Base-by-base conservation (phyloP, 2,113 vertebrate genomes). In the Brienomyrus longianalis region DNA sequence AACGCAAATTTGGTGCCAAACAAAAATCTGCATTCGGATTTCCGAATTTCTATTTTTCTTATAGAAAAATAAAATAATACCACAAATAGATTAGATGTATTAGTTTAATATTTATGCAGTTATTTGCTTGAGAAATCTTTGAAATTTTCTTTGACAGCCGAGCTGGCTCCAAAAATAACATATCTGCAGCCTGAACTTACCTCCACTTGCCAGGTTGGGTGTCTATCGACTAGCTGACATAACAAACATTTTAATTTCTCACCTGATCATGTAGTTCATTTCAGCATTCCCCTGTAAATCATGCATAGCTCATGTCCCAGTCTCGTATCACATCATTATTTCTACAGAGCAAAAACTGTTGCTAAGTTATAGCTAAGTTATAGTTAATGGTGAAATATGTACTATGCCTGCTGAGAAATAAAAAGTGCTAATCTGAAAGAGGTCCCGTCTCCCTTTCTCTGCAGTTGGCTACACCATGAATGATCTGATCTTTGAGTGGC, bases 401-500 rank as follows among this genome's bases (percentile, higher is more conserved):
- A 27, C n/a, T 66, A 66, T 27, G 9, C 62, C 62, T 66, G 62
- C 9, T 27, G 9, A 66, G 62, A 66, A 66, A 66, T 66, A 66
- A 66, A 66, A 27, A 70, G 62, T 31, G n/a, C 62, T 31, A 10
- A 70, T 70, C 10, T 70, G n/a, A 70, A 10, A 10, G 62, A 70
- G 3, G 10, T 31, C 27, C 62, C 10, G 0, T 31, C 62, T 31
- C 27, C 27, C n/a, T 88, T 31, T 88, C 8, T 56, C 50, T 90
- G 23, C 93, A 99, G 98, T 98, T 93, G 62, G 62, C 62, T 70
- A 70, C 27, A 70, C 62, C n/a, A 70, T 70, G 62, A 70, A 70
- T 70, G 62, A 98, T 93, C 96, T 99, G 17, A 96, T 98, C 91
- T 99, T 99, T 31, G 95, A 99, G 93, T 98, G 97, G 98, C 93